Evolutionary conservation across 2,113 vertebrate species (phyloP), one percentile per base, ranked within the genome.

Genomic region (Dolichallabes microphthalmus): DNA sequence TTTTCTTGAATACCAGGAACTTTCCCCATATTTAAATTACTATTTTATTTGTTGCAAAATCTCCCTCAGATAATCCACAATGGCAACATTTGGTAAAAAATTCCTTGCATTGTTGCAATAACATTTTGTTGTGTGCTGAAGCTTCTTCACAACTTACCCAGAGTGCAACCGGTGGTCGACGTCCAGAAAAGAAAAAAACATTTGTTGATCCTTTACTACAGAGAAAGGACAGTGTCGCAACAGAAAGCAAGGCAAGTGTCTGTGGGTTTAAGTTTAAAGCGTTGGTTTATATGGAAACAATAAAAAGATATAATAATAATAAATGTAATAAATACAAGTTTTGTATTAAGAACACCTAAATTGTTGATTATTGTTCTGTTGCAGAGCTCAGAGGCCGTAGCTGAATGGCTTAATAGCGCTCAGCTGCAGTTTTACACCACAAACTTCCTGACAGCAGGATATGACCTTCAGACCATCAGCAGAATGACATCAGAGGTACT

Each of bases 351-450:
- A 57, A 64, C 17, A 6, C 78, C 17, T 80, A 52, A 73, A 79
- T 75, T 81, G 20, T 60, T 77, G 78, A 50, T n/a, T n/a, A n/a
- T n/a, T n/a, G n/a, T n/a, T n/a, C n/a, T 66, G 27, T 76, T 88
- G 8, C 50, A 89, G 89, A 88, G 75, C 39, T 82, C 89, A 0
- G 97, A 99, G 94, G 96, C 97, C 1, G 97, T 99, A 88, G 96
- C 96, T 93, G 95, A 96, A 88, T 99, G 98, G 98, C 96, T 99
- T 58, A 96, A 94, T 92, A 97, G 97, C 84, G 99, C 98, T 93
- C 98, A 99, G 96, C 95, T 99, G 91, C 98, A 99, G 93, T 96
- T 99, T 91, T 99, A 99, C 0, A 96, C 97, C 0, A 95, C 98
- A 91, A 97, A 99, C 95, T 99, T 99, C 94, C 95, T 98, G 92